These are phyloP conservation scores for Takifugu bimaculatus DNA, from an alignment of 2,113 vertebrate species.

Conservation along the genomic window DNA sequence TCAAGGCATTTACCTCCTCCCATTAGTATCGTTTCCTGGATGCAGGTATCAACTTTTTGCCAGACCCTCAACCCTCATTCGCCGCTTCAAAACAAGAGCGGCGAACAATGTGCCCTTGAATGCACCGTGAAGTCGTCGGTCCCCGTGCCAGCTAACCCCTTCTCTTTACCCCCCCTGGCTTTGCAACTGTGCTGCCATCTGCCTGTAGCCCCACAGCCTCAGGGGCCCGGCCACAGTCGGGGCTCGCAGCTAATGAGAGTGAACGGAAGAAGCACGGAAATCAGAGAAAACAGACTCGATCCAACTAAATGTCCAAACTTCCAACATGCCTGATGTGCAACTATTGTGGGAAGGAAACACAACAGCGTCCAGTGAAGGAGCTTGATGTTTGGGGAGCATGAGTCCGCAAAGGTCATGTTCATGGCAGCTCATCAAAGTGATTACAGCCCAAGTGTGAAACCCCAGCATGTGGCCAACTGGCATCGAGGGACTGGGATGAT, in stretches of 20 bases:
- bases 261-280: constrained; percentile 18
- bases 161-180: constrained; percentile 64
- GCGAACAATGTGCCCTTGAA: constrained; percentile 55
- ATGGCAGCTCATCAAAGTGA: constrained; percentile 43
- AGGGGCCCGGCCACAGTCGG: constrained; percentile 50
- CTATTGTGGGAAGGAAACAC: not conserved
- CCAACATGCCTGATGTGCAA: not conserved
- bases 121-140: constrained; percentile 39
- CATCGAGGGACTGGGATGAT: constrained; percentile 45
- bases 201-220: constrained; percentile 58
- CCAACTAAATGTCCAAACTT: not conserved
- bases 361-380: not conserved
- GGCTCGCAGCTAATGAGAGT: constrained; percentile 33
- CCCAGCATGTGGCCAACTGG: constrained; percentile 44
- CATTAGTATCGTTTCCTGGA: not conserved
- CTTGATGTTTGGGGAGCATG: not conserved
- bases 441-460: constrained; percentile 48
- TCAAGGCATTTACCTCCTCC: too few relatives aligned
- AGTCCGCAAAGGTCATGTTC: constrained; percentile 48
- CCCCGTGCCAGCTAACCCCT: constrained; percentile 45
- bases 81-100: too few relatives aligned
- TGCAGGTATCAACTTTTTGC: not conserved
- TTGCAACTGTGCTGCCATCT: constrained; percentile 76
- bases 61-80: constrained; percentile 10
- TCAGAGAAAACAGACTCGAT: not conserved